Evolutionary conservation across 2,888 invertebrate genomes (phyloP).

Genomic region (Hyalella azteca): DNA sequence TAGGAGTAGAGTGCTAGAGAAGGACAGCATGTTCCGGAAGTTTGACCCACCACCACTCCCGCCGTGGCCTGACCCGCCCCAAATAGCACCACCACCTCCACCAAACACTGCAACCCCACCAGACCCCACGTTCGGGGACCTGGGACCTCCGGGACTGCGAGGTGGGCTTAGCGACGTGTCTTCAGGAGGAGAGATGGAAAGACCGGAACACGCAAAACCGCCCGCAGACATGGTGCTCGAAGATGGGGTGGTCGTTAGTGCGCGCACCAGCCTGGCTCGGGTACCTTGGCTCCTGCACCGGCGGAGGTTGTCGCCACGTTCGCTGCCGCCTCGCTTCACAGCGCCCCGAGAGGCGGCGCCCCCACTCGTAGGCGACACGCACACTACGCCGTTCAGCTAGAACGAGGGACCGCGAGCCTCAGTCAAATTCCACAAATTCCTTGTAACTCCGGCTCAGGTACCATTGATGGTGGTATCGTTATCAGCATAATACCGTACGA

Average conservation of each 20-base stretch:
- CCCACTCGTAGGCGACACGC: constrained; percentile 70
- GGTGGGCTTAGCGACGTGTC: constrained; percentile 79
- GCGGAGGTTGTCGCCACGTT: constrained; percentile 59
- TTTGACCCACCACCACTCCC: constrained; percentile 60
- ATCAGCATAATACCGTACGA: too few species aligned
- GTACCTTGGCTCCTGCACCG: constrained; percentile 95
- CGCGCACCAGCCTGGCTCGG: constrained; percentile 63
- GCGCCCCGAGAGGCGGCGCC: constrained; percentile 63
- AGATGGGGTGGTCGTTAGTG: constrained; percentile 63
- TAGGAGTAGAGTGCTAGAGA: constrained; percentile 76
- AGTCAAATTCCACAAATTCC: too few species aligned
- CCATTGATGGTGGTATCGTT: too few species aligned
- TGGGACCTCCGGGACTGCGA: constrained; percentile 82
- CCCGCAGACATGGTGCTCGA: constrained; percentile 58
- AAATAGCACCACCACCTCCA: constrained; percentile 49
- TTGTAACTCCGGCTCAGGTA: too few species aligned
- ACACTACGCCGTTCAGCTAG: constrained; percentile 75
- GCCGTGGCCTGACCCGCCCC: constrained; percentile 51
- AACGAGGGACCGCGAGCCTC: neutral
- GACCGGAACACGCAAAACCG: neutral
- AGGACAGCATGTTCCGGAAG: constrained; percentile 59
- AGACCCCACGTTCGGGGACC: constrained; percentile 51
- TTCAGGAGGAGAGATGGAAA: constrained; percentile 43
- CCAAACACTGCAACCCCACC: constrained; percentile 43
- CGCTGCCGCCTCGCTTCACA: constrained; percentile 60